Percentiles rank a stretch among this genome's conserved stretches.
Evolutionary conservation across 2,888 invertebrate species (phyloP).

Genomic region (Plagiodera versicolora): DNA sequence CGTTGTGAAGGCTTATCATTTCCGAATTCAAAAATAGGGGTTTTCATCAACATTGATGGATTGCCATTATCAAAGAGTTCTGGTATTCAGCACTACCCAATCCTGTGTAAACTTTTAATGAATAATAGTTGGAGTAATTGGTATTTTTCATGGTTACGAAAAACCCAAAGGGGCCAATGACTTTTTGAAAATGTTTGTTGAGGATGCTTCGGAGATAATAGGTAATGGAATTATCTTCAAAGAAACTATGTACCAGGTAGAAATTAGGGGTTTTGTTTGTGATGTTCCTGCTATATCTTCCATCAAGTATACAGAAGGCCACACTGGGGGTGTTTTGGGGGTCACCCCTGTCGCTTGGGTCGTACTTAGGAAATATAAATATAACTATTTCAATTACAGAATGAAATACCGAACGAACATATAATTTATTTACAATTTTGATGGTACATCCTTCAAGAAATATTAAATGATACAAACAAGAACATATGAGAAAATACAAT

Average conservation of each 20-base stretch:
- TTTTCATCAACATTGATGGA: conserved; percentile 1
- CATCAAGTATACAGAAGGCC: conserved; percentile 28
- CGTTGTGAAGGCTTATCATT: not conserved
- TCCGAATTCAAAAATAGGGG: not conserved
- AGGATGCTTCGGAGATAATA: conserved; percentile 19
- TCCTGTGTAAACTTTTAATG: not conserved
- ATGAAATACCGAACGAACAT: no score
- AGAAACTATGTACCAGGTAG: conserved; percentile 16
- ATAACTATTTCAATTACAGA: no score
- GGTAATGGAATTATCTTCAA: conserved; percentile 21
- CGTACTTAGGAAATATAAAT: no score
- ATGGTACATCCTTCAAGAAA: no score
- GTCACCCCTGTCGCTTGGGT: no score
- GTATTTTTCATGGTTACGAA: conserved; percentile 1
- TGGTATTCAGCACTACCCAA: conserved; percentile 1
- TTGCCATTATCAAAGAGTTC: conserved; percentile 1
- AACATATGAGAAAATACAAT: no score
- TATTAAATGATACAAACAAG: no score
- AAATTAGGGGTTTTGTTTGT: conserved; percentile 23
- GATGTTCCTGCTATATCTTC: conserved; percentile 19
- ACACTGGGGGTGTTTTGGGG: no score
- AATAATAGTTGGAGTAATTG: conserved; percentile 1
- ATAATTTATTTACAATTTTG: no score
- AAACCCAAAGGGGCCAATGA: conserved; percentile 14
- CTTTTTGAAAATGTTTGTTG: conserved; percentile 23